phyloP scores from a whole-genome alignment of 2,888 invertebrate species.

The Pediacus dermestoides region DNA sequence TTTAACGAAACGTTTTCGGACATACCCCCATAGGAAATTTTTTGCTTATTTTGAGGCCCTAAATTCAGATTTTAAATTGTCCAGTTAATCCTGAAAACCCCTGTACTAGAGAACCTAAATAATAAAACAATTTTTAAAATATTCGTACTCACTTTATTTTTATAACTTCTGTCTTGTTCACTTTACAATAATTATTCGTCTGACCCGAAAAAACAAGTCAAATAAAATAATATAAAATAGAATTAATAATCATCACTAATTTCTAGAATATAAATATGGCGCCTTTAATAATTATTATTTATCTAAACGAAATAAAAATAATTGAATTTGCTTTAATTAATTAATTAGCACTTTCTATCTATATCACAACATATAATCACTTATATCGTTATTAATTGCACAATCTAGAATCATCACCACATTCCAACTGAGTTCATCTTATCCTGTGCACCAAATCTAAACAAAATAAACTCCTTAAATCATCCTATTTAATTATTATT shows the following conservation, averaged over 20 bases:
- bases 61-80: too few species aligned
- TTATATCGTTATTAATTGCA: constrained; percentile 39
- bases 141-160: constrained; percentile 2
- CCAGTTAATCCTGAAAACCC: too few species aligned
- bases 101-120: too few species aligned
- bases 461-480: constrained; percentile 9
- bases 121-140: constrained; percentile 21
- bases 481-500: not conserved
- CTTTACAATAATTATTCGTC: constrained; percentile 4
- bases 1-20: too few species aligned
- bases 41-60: too few species aligned
- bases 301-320: too few species aligned
- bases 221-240: constrained; percentile 20
- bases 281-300: constrained; percentile 19
- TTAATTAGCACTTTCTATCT: constrained; percentile 33
- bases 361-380: constrained; percentile 46
- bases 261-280: constrained; percentile 32
- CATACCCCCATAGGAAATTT: too few species aligned
- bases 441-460: constrained; percentile 15
- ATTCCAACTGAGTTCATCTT: constrained; percentile 24
- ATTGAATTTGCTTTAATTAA: constrained; percentile 14
- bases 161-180: not conserved
- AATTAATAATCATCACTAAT: too few species aligned
- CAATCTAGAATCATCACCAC: constrained; percentile 23
- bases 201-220: constrained; percentile 10